Evolutionary conservation across 2,113 vertebrate genomes (phyloP).

Genomic region (Cyanistes caeruleus): DNA sequence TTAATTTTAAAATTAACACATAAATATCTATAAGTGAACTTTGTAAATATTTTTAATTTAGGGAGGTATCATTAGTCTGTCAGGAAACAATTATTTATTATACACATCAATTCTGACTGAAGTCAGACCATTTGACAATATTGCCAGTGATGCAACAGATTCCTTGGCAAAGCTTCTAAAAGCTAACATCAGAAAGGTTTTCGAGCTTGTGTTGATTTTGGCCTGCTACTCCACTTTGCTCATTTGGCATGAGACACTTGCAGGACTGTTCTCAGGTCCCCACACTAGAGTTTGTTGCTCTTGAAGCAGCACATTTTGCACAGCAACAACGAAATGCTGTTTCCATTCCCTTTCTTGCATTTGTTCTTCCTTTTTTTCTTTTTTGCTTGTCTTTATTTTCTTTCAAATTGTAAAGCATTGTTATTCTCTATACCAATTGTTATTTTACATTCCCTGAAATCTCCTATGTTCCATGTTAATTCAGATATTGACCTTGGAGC

Average conservation of each 20-base stretch:
- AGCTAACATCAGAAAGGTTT: background rate
- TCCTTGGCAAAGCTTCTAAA: background rate
- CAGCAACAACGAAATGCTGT: background rate
- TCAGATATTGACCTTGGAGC: background rate
- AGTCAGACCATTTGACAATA: background rate
- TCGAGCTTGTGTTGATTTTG: background rate
- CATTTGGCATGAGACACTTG: background rate
- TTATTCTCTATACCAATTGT: background rate
- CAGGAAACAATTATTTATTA: background rate
- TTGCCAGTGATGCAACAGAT: background rate
- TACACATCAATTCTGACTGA: background rate
- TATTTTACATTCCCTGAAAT: background rate
- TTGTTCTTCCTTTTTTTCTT: accelerated
- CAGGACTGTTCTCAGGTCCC: background rate
- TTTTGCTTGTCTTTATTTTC: background rate
- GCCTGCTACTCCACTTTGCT: background rate
- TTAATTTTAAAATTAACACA: background rate
- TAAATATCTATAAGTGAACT: background rate
- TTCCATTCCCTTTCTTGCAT: background rate
- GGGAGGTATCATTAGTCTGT: background rate
- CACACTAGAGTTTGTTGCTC: background rate
- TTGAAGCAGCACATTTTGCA: background rate
- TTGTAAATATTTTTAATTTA: background rate
- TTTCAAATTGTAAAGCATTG: background rate
- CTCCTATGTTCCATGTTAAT: background rate